A percentile compares a stretch with the other conserved stretches of the same genome.
phyloP scores from a whole-genome alignment of 2,797 vertebrate species.

The Leucoraja ocellata region DNA sequence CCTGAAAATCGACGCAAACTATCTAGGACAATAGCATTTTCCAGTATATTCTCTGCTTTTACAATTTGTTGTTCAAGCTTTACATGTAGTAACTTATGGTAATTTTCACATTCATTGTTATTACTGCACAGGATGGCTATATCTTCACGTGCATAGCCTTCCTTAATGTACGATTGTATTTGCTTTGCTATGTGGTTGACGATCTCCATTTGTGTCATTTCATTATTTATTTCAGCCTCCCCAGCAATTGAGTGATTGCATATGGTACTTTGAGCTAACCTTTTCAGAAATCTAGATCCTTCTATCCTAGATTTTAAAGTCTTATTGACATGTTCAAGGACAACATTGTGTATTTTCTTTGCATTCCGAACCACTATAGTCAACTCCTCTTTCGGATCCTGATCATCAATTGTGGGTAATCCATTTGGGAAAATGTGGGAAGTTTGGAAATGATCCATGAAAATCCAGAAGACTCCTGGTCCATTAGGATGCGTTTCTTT shows the following conservation, averaged over 20 bases:
- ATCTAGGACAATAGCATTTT: slow-evolving; percentile 45
- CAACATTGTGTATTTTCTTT: background rate
- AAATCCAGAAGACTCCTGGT: slow-evolving; percentile 52
- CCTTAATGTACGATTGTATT: slow-evolving; percentile 43
- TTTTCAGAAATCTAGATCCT: background rate
- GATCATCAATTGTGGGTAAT: slow-evolving; percentile 11
- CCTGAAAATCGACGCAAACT: slow-evolving; percentile 50
- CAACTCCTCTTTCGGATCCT: slow-evolving; percentile 44
- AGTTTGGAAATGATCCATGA: slow-evolving; percentile 54
- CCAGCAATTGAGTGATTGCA: slow-evolving; percentile 36
- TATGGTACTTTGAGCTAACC: slow-evolving; percentile 34
- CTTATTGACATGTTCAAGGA: accelerated
- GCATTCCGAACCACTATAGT: slow-evolving; percentile 47
- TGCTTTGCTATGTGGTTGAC: slow-evolving; percentile 39
- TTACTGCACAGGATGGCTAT: slow-evolving; percentile 50
- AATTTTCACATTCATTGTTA: slow-evolving; percentile 29
- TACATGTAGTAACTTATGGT: slow-evolving; percentile 18
- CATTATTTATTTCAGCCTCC: background rate
- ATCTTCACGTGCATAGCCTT: slow-evolving; percentile 47
- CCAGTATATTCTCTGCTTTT: background rate
- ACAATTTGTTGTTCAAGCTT: slow-evolving; percentile 31
- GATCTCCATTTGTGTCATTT: slow-evolving; percentile 30
- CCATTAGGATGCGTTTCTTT: background rate
- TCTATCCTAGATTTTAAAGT: background rate
- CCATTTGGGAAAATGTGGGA: slow-evolving; percentile 40